These are phyloP conservation scores for Salminus brasiliensis DNA, from an alignment of 2,113 vertebrate species.

Conservation along the genomic window DNA sequence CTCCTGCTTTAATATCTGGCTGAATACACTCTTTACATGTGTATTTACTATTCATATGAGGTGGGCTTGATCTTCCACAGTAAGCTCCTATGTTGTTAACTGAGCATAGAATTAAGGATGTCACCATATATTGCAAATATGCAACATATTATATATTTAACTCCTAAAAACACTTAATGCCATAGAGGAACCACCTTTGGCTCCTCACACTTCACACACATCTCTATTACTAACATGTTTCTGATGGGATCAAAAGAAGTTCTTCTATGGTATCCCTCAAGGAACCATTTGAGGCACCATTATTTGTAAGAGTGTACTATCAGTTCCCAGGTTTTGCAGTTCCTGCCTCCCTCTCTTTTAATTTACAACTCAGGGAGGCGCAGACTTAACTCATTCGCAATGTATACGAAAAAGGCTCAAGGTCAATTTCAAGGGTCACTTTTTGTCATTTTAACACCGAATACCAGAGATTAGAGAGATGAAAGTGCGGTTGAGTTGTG, in stretches of 20 bases:
- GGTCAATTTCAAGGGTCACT: slow-evolving; percentile 29
- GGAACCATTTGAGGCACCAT: not conserved
- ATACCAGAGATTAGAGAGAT: slow-evolving; percentile 59
- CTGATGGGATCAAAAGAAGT: no score
- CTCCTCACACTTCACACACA: no score
- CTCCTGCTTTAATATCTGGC: slow-evolving; percentile 20
- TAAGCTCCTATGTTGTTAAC: no score
- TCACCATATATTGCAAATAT: no score
- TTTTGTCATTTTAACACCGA: slow-evolving; percentile 51
- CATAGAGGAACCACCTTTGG: no score
- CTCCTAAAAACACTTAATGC: no score
- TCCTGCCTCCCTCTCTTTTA: not conserved
- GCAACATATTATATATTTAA: no score
- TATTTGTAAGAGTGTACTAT: not conserved
- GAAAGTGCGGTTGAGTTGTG: slow-evolving; percentile 65
- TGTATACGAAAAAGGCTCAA: not conserved
- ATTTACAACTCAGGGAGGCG: not conserved
- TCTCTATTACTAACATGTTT: no score
- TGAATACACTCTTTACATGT: not conserved
- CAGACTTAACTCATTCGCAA: not conserved
- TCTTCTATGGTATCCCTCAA: no score
- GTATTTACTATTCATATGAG: not conserved
- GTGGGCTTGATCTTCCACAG: no score
- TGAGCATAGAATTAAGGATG: no score
- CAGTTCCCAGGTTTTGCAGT: not conserved